Base-by-base conservation (phyloP, 2,113 vertebrate species). In the Tenrec ecaudatus region DNA sequence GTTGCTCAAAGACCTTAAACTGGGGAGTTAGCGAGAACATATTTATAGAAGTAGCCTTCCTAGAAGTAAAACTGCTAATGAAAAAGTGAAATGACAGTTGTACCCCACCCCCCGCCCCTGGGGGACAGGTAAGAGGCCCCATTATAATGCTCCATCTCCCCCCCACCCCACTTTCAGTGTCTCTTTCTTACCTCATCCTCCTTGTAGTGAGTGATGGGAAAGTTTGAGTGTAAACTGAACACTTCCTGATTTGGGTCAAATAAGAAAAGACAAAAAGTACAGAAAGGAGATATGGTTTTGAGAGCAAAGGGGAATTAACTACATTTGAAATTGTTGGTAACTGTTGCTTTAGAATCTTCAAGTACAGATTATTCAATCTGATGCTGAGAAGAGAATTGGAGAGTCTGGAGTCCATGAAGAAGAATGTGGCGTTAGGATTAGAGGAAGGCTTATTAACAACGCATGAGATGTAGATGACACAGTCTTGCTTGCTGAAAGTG, bases 201-300 rank as follows among this genome's bases (percentile, higher is more conserved):
- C 38, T 86, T 38, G 25, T 47, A 43, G 73, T 38, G 19, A 96
- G 43, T 1, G 82, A 92, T 57, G 95, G 88, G 95, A 82, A 82
- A 95, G 79, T 95, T 94, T 91, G 58, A 29, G 84, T 89, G 47
- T 71, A 53, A 95, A 57, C 77, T 81, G 69, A 91, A 87, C 29
- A 92, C 89, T 96, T 96, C 85, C 82, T 95, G 73, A 95, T 95
- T 94, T 97, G 94, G 94, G 92, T 95, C 92, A 95, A 88, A 76
- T 79, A 75, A 94, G 82, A 95, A 90, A 96, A 73, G 22, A 62
- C 22, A 62, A 62, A 94, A 96, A 95, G 88, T 95, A 84, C 95
- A 95, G 91, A 97, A 78, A 95, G 92, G 95, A 94, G 82, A 94
- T 90, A 92, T 69, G 94, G 94, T 87, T 94, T 96, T 86, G 66